These are phyloP conservation scores for Eutolmus rufibarbis DNA, from an alignment of 2,888 invertebrate genomes.

Conservation along the genomic window DNA sequence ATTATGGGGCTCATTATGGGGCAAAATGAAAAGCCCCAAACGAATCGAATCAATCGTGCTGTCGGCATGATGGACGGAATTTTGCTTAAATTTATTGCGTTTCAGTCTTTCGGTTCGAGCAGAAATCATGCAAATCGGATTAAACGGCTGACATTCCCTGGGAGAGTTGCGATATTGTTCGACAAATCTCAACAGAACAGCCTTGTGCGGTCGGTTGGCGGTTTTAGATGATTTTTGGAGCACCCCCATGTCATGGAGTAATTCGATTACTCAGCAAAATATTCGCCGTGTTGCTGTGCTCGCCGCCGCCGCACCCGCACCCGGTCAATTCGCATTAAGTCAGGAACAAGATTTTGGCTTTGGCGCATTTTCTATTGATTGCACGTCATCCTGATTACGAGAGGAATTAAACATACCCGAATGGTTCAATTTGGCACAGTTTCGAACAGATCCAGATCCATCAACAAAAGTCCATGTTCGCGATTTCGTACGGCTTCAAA, in stretches of 20 bases:
- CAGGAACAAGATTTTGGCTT: not conserved
- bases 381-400: not conserved
- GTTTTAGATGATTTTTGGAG: not conserved
- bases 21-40: not conserved
- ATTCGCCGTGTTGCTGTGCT: not conserved
- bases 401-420: not conserved
- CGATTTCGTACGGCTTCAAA: not conserved
- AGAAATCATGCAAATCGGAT: constrained; percentile 35
- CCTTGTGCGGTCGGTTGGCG: constrained; percentile 1
- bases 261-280: constrained; percentile 5
- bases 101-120: not conserved
- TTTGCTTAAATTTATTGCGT: not conserved
- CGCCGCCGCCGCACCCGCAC: not conserved
- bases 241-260: not conserved
- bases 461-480: not conserved
- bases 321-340: not conserved
- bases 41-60: not conserved
- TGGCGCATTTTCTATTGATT: not conserved
- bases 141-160: constrained; percentile 10
- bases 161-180: constrained; percentile 10
- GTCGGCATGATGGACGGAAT: not conserved
- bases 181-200: not conserved
- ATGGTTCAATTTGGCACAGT: not conserved
- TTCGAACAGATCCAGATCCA: not conserved
- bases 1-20: not conserved